These are phyloP conservation scores for Drosophila lini DNA, from an alignment of 1,140 invertebrate genomes.

Conservation along the genomic window DNA sequence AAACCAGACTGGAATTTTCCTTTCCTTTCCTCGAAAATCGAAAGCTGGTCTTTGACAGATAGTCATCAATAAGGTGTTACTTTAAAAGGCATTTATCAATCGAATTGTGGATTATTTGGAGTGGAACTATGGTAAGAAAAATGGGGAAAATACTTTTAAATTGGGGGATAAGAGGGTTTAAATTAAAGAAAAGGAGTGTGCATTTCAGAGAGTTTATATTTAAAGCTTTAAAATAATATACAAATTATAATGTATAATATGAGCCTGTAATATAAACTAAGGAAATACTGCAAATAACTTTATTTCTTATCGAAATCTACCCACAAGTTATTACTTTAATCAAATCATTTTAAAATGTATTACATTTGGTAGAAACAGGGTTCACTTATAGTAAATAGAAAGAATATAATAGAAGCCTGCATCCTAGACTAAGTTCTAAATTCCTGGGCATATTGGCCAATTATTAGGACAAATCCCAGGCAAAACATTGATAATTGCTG, in stretches of 20 bases:
- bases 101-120: neutral
- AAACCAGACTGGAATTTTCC: conserved; percentile 5
- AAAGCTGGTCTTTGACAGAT: conserved; percentile 7
- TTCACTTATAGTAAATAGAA: neutral
- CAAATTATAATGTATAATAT: too few relatives aligned
- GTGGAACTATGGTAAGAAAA: neutral
- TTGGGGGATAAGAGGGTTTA: neutral
- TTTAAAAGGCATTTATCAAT: neutral
- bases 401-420: too few relatives aligned
- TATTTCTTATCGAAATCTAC: neutral
- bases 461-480: neutral
- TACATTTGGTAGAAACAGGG: neutral
- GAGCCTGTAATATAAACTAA: too few relatives aligned
- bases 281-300: too few relatives aligned
- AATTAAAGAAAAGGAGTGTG: neutral
- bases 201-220: too few relatives aligned
- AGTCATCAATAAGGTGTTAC: conserved; percentile 20
- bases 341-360: neutral
- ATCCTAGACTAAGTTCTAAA: neutral
- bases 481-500: neutral
- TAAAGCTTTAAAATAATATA: too few relatives aligned
- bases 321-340: neutral
- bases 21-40: neutral
- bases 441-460: neutral
- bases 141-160: neutral